These are phyloP conservation scores for Dolichallabes microphthalmus DNA, from an alignment of 2,113 vertebrate genomes.

Conservation along the genomic window DNA sequence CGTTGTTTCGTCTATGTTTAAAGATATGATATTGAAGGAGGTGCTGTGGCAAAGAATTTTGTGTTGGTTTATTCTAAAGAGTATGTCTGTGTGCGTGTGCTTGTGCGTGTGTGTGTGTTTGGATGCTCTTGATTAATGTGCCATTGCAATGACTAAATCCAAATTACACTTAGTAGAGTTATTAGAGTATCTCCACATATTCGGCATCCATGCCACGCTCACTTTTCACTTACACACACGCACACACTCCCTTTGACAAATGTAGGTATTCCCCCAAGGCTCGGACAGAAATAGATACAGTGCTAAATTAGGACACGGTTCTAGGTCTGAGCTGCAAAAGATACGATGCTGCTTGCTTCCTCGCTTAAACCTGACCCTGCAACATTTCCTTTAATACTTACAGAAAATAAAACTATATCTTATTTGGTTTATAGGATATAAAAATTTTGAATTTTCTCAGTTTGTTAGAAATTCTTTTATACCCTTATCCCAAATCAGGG, in stretches of 20 bases:
- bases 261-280: conserved; percentile 69
- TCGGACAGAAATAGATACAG: conserved; percentile 71
- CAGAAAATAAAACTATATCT: neutral
- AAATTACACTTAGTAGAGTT: conserved; percentile 50
- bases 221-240: conserved; percentile 22
- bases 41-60: neutral
- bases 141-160: conserved; percentile 57
- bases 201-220: conserved; percentile 1
- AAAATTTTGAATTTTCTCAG: neutral
- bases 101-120: conserved; percentile 45
- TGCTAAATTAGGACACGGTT: conserved; percentile 71
- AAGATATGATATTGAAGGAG: neutral
- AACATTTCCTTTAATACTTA: neutral
- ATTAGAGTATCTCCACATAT: neutral
- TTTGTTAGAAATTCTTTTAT: neutral
- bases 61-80: neutral
- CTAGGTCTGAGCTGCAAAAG: conserved; percentile 44
- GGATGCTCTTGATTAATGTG: conserved; percentile 11
- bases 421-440: neutral
- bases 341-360: conserved; percentile 13
- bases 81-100: conserved; percentile 49
- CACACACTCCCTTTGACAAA: conserved; percentile 55
- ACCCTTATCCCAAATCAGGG: conserved; percentile 7
- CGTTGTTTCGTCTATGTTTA: conserved; percentile 11
- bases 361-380: neutral